Evolutionary conservation across 1,140 invertebrate genomes (phyloP), one percentile per base, ranked within the genome.

Genomic region (Tetramorium simillimum): DNA sequence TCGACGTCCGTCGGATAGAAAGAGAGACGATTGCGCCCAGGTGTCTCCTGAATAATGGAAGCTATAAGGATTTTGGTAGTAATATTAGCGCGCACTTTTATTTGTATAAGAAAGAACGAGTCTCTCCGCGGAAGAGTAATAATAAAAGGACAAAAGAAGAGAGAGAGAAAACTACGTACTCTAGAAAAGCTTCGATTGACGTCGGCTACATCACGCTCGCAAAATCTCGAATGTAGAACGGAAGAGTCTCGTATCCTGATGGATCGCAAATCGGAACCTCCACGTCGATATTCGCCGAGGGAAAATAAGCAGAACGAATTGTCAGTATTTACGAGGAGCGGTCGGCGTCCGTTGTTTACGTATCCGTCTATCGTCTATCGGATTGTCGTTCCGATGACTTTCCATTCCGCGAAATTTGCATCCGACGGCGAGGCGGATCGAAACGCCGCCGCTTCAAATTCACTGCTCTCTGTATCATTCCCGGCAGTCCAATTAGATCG

Each of bases 211-310:
- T 73, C 72, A 84, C 69, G 80, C 51, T 60, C 40, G 80, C 69
- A 37, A 73, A 73, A 73, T 84, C 80, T 84, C 69, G 67, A 60
- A 73, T 84, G 58, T 84, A 73, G 67, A 73, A 75, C 53, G 67
- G 43, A 33, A 46, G 28, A 75, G 5, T 73, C 67, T 60, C 33
- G 21, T 33, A 46, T 21, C 58, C 67, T 73, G 40, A 73, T 73
- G 46, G 80, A 84, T 84, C 69, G 28, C 53, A 60, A 58, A 40
- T 28, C 46, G 40, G 53, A 75, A 84, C 12, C 43, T 21, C 37
- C 10, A 73, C 69, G 53, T 75, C 24, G 69, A 84, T 73, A 73
- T 84, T 49, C 56, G 40, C 24, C 40, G 7, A 33, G 51, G 21
- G 63, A 43, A 81, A 84, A 62, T 58, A 60, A 84, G 69, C 43